Percentiles rank a stretch among this genome's conserved stretches.
phyloP scores from a whole-genome alignment of 2,888 invertebrate genomes.

The Cerastis rubricosa region DNA sequence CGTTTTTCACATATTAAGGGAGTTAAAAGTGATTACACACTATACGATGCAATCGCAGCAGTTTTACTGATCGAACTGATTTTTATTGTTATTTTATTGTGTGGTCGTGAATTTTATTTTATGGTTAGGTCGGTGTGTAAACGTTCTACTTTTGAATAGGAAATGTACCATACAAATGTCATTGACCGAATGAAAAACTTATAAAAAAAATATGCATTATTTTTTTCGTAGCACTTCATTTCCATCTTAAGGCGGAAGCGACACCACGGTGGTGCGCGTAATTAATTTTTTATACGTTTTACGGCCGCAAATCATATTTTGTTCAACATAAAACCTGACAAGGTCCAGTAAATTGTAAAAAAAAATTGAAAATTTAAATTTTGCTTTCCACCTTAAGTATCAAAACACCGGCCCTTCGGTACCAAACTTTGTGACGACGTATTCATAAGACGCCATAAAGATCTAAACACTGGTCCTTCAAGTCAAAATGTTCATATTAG shows the following conservation, averaged over 20 bases:
- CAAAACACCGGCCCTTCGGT: not conserved
- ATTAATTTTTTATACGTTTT: no score
- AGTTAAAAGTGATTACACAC: constrained; percentile 39
- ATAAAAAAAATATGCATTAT: not conserved
- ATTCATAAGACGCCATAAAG: not conserved
- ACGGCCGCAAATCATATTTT: no score
- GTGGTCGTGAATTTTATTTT: not conserved
- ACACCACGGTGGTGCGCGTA: no score
- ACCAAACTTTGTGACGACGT: not conserved
- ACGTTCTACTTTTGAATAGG: not conserved
- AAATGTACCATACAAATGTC: not conserved
- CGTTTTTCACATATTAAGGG: constrained; percentile 22
- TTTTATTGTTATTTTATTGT: no score
- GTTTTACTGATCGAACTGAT: not conserved
- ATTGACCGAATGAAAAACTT: not conserved
- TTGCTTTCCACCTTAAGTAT: not conserved
- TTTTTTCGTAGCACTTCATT: not conserved
- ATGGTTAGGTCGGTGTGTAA: not conserved
- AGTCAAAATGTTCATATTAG: constrained; percentile 21
- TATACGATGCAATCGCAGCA: constrained; percentile 15
- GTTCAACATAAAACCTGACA: no score
- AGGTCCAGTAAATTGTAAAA: no score
- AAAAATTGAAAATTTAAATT: no score
- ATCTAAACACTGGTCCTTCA: not conserved
- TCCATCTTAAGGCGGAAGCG: no score